A percentile compares a stretch with the other conserved stretches of the same genome.
These are phyloP conservation scores for Leptinotarsa peninsularis DNA, from an alignment of 2,888 invertebrate species.

Conservation along the genomic window DNA sequence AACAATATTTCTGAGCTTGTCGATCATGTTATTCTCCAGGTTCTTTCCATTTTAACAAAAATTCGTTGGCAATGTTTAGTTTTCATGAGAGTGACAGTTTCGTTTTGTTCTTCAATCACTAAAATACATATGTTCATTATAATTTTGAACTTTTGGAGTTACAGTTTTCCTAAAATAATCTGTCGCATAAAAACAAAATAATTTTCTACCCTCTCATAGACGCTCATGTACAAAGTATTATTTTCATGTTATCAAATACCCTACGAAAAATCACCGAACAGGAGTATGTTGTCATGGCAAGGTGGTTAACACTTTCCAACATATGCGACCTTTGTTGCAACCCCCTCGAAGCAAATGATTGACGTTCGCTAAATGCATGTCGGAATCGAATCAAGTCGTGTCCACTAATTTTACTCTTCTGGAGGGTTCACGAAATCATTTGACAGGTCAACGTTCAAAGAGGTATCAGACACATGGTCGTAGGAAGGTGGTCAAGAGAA, in stretches of 20 bases:
- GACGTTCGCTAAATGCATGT: conserved; percentile 32
- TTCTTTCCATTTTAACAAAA: no score
- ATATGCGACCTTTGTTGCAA: conserved; percentile 36
- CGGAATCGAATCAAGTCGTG: conserved; percentile 34
- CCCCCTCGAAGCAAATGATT: conserved; percentile 35
- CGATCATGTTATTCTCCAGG: no score
- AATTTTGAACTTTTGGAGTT: no score
- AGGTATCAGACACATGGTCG: conserved; percentile 22
- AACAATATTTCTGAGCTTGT: no score
- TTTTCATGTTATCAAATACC: conserved; percentile 38
- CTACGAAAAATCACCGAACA: conserved; percentile 41
- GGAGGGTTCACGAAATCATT: conserved; percentile 23
- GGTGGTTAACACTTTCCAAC: conserved; percentile 33
- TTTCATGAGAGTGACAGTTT: no score
- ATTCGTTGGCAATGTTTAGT: no score
- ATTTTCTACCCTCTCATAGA: neutral
- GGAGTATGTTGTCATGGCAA: conserved; percentile 35
- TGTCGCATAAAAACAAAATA: neutral
- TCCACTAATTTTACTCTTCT: conserved; percentile 30
- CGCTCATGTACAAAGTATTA: conserved; percentile 24
- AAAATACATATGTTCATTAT: no score
- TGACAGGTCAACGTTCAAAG: conserved; percentile 12
- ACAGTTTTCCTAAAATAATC: no score
- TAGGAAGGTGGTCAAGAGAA: conserved; percentile 17
- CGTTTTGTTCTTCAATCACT: no score